Conservation (phyloP, 2,888 invertebrate genomes). For the Penaeus monodon region DNA sequence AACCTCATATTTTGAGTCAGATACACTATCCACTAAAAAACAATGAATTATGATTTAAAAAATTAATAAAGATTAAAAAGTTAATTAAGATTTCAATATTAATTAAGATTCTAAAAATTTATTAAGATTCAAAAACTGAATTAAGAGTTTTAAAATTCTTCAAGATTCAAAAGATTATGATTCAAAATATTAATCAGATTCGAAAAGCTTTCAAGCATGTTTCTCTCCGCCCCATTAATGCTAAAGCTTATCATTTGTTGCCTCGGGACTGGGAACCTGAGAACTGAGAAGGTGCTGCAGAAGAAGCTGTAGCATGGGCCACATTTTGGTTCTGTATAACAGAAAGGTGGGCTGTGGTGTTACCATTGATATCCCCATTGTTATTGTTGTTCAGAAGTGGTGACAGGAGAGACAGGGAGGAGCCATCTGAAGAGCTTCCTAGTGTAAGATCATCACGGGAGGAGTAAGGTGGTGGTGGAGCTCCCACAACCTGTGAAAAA, state of each 20-base stretch:
- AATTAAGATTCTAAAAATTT: no score
- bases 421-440: conserved; percentile 14
- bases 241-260: conserved; percentile 11
- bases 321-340: conserved; percentile 41
- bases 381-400: conserved; percentile 39
- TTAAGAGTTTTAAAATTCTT: no score
- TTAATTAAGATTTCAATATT: no score
- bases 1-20: no score
- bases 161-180: no score
- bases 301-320: conserved; percentile 29
- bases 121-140: no score
- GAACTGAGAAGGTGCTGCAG: conserved; percentile 17
- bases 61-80: no score
- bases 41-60: no score
- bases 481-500: conserved; percentile 50
- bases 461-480: conserved; percentile 57
- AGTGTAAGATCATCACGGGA: conserved; percentile 49
- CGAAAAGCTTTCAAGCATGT: no score
- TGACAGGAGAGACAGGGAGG: conserved; percentile 41
- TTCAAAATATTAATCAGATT: no score
- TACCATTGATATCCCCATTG: conserved; percentile 58
- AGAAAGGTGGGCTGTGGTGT: conserved; percentile 41
- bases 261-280: conserved; percentile 24
- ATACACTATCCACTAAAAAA: no score
- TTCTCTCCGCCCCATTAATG: no score